A percentile compares a stretch with the other conserved stretches of the same genome.
Conservation (phyloP, 2,888 invertebrate species). For the Metellina segmentata region DNA sequence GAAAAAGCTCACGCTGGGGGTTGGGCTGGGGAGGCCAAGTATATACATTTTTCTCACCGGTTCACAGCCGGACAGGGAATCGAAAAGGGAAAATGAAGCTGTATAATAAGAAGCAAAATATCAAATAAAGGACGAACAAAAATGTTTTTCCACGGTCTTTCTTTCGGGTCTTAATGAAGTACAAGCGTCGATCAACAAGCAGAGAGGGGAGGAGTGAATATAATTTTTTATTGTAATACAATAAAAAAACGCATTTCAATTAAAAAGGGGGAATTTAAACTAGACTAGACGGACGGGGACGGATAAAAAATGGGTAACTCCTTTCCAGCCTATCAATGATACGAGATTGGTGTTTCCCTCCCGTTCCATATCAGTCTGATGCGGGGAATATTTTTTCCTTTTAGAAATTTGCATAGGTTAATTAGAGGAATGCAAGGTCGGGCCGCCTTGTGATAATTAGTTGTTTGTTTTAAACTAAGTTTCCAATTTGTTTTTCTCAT, state of each 20-base stretch:
- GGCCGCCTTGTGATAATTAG: constrained; percentile 58
- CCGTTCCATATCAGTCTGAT: not conserved
- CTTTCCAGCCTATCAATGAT: constrained; percentile 47
- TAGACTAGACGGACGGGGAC: constrained; percentile 33
- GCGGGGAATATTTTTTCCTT: not conserved
- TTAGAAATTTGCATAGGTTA: constrained; percentile 52
- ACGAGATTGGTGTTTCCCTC: constrained; percentile 22
- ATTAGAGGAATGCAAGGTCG: constrained; percentile 51
- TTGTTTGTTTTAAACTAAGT: constrained; percentile 38
- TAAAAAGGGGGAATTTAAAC: constrained; percentile 65
- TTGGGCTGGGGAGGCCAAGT: not conserved
- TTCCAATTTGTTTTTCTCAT: too few relatives aligned
- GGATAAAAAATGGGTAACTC: not conserved
- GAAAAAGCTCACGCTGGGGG: too few relatives aligned
- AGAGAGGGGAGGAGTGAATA: constrained; percentile 32
- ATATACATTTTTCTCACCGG: constrained; percentile 66
- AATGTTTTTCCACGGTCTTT: constrained; percentile 24
- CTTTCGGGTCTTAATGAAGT: constrained; percentile 72
- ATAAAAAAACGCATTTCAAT: constrained; percentile 50
- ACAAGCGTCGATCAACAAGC: constrained; percentile 70
- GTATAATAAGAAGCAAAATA: constrained; percentile 56
- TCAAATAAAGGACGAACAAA: constrained; percentile 52
- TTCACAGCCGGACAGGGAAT: constrained; percentile 42
- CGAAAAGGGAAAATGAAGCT: constrained; percentile 31
- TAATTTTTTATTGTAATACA: constrained; percentile 45